Evolutionary conservation across 2,797 vertebrate species (phyloP).

Genomic region (Acipenser ruthenus): DNA sequence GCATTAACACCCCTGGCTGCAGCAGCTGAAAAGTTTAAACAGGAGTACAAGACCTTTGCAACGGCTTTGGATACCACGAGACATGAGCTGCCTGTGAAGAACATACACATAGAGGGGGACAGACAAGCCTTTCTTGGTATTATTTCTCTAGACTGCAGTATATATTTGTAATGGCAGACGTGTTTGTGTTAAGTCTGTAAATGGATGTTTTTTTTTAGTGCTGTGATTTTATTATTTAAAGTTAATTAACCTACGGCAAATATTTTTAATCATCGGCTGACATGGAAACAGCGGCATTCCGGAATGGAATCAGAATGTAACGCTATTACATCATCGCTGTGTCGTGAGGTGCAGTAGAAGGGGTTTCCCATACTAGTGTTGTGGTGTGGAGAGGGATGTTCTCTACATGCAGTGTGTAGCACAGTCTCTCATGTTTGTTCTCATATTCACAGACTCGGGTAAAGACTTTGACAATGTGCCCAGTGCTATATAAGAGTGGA

Average conservation of each 20-base stretch:
- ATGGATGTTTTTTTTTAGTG: not conserved
- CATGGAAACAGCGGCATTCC: not conserved
- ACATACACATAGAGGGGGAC: conserved; percentile 62
- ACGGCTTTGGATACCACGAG: conserved; percentile 66
- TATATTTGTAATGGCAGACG: not conserved
- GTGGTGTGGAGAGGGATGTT: too few species aligned
- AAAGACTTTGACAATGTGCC: too few species aligned
- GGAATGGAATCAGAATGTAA: not conserved
- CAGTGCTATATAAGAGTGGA: too few species aligned
- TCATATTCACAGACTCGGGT: too few species aligned
- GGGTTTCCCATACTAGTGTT: too few species aligned
- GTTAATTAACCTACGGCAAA: too few species aligned
- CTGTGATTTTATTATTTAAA: not conserved
- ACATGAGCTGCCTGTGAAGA: conserved; percentile 69
- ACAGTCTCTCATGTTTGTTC: too few species aligned
- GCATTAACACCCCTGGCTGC: conserved; percentile 53
- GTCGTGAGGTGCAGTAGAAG: too few species aligned
- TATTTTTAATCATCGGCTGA: too few species aligned
- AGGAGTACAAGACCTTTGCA: conserved; percentile 70
- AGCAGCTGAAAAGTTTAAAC: conserved; percentile 48
- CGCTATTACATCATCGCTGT: too few species aligned
- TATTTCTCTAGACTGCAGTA: not conserved
- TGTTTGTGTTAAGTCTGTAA: conserved; percentile 2
- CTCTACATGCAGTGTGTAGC: too few species aligned
- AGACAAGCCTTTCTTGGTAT: conserved; percentile 46